Percentiles rank a stretch among this genome's conserved stretches.
These are phyloP conservation scores for Serranus cabrilla DNA, from an alignment of 2,797 vertebrate species.

Conservation along the genomic window DNA sequence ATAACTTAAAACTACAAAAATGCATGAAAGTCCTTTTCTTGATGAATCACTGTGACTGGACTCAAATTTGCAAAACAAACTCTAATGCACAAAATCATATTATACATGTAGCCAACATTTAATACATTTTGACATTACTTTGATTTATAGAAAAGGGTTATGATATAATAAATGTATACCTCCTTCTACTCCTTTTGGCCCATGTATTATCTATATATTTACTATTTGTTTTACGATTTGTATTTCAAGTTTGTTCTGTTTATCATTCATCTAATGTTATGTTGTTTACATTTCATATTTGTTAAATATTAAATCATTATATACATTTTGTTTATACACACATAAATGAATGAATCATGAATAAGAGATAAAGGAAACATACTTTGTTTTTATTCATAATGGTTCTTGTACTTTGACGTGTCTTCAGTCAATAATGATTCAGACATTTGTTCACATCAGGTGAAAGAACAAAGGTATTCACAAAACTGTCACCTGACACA, in stretches of 20 bases:
- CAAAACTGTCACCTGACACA: conserved; percentile 36
- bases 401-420: conserved; percentile 4
- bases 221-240: too few relatives aligned
- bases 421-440: conserved; percentile 14
- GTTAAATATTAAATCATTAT: not conserved
- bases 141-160: too few relatives aligned
- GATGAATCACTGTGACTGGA: not conserved
- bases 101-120: too few relatives aligned
- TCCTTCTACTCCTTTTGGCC: too few relatives aligned
- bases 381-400: conserved; percentile 27
- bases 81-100: not conserved
- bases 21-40: not conserved
- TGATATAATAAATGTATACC: too few relatives aligned
- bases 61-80: not conserved
- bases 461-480: conserved; percentile 33
- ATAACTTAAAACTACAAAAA: not conserved
- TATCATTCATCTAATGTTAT: too few relatives aligned
- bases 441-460: conserved; percentile 10
- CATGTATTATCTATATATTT: too few relatives aligned
- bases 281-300: too few relatives aligned
- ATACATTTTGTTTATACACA: too few relatives aligned
- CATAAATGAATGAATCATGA: not conserved
- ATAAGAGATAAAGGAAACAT: not conserved
- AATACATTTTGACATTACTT: too few relatives aligned
- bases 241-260: too few relatives aligned